phyloP scores from a whole-genome alignment of 2,797 vertebrate genomes.

The Aotus griseimembra region DNA sequence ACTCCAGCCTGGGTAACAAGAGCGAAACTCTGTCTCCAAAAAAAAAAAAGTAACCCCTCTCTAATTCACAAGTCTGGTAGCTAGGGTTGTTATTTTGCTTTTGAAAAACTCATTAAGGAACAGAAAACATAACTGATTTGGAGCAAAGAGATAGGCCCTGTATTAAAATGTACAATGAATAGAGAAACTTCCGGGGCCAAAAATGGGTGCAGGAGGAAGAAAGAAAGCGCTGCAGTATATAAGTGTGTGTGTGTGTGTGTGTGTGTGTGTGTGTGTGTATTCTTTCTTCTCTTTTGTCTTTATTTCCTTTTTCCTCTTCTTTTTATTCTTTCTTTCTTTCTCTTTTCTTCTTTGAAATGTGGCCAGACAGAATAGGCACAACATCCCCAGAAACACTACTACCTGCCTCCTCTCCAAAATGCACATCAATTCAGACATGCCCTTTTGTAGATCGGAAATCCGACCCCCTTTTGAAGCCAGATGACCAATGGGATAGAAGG shows the following conservation, averaged over 20 bases:
- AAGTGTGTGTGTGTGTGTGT: neutral
- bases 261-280: neutral
- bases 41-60: neutral
- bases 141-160: neutral
- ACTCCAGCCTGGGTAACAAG: no score
- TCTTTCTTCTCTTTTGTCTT: neutral
- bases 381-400: neutral
- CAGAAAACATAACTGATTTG: neutral
- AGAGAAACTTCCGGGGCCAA: neutral
- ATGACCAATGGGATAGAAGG: neutral
- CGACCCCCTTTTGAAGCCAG: neutral
- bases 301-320: neutral
- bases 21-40: no score
- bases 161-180: neutral
- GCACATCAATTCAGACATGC: neutral
- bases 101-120: neutral
- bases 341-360: neutral
- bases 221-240: neutral
- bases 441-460: neutral
- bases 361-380: neutral
- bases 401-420: neutral
- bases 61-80: neutral
- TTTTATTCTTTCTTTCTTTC: accelerated
- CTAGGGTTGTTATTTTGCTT: neutral
- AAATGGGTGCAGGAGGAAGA: neutral